Conservation (phyloP, 2,113 vertebrate species). For the Colius striatus region DNA sequence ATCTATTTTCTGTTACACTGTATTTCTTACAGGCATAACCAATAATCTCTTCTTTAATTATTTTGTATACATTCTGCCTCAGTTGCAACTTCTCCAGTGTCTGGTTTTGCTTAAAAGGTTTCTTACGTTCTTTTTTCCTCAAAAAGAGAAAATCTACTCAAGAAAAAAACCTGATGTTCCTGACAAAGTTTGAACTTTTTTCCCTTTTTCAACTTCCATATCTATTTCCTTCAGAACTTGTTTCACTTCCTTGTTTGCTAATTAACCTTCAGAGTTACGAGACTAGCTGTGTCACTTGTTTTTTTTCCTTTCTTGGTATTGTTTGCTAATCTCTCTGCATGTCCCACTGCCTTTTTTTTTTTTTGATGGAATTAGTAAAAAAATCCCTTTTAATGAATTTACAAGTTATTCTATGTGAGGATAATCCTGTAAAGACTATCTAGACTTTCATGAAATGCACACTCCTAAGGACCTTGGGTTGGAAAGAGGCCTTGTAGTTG, state of each 20-base stretch:
- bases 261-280: background rate
- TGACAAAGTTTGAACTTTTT: background rate
- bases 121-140: background rate
- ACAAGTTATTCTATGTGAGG: background rate
- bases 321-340: background rate
- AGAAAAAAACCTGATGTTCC: background rate
- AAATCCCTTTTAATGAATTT: slow-evolving; percentile 34
- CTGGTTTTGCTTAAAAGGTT: background rate
- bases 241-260: background rate
- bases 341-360: background rate
- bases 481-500: background rate
- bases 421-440: background rate
- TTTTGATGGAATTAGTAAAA: background rate
- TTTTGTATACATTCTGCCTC: background rate
- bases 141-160: background rate
- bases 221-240: background rate
- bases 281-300: background rate
- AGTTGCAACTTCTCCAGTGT: background rate
- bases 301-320: background rate
- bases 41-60: background rate
- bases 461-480: background rate
- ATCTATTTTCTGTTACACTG: background rate
- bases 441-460: background rate
- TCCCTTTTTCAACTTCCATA: background rate
- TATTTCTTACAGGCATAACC: background rate